Percentiles rank a stretch among this genome's conserved stretches.
These are phyloP conservation scores for Galago senegalensis DNA, from an alignment of 2,797 vertebrate species.

Conservation along the genomic window DNA sequence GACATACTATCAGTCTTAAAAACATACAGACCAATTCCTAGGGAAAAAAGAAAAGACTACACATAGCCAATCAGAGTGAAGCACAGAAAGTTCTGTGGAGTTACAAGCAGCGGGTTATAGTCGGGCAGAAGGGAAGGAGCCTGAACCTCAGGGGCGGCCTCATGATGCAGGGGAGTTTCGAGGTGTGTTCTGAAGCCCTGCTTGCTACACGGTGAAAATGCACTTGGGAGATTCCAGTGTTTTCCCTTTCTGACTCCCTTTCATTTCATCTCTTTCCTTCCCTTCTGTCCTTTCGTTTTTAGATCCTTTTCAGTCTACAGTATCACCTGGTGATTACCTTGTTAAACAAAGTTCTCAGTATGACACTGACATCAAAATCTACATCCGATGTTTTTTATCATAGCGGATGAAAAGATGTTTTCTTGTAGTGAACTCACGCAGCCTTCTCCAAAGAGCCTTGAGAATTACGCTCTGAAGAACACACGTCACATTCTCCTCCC, in stretches of 20 bases:
- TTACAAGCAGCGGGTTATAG: neutral
- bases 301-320: neutral
- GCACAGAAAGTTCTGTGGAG: neutral
- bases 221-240: neutral
- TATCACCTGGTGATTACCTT: neutral
- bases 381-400: neutral
- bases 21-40: neutral
- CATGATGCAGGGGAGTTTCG: neutral
- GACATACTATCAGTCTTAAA: neutral
- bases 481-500: neutral
- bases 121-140: neutral
- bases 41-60: neutral
- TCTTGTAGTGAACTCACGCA: neutral
- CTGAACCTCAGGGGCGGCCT: neutral
- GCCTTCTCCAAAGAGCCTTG: neutral
- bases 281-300: conserved; percentile 1
- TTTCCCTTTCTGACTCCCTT: neutral
- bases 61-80: neutral
- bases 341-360: conserved; percentile 25
- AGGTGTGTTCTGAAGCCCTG: neutral
- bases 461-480: neutral
- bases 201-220: neutral
- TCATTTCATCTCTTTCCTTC: neutral
- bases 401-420: neutral
- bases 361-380: neutral